Evolutionary conservation across 1,140 invertebrate species (phyloP), one percentile per base, ranked within the genome.

Genomic region (Armadillidium nasatum): DNA sequence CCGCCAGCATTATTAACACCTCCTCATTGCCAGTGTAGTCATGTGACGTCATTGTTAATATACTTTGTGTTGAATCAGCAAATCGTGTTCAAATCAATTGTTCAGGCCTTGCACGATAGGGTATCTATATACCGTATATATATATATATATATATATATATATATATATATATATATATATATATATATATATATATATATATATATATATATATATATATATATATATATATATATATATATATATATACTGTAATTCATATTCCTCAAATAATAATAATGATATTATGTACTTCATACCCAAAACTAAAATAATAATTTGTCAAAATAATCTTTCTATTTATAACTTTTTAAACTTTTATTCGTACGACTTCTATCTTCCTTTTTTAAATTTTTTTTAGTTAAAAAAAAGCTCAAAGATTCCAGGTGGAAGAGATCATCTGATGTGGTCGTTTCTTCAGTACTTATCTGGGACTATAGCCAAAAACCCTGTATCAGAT

Each of bases 391-490:
- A n/a, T n/a, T n/a, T 75, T 75, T 76, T 82, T 43, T 76, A 92
- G 90, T 85, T 96, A 10, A 89, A 91, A 19, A 13, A 13, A 44
- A 90, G 90, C 9, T 87, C 90, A 81, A 93, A 94, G 83, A 88
- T 95, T 82, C 89, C 91, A 71, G 94, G 94, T 85, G 95, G 95
- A 0, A 86, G 96, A 71, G 95, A 98, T 86, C 94, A 97, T 82
- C 85, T 98, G 0, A 98, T 98, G 95, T 98, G 96, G 33, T 92
- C 96, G 6, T 85, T 98, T n/a, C 84, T 98, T 9, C 96, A 98
- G 85, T 98, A 96, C 83, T 96, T 98, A 78, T 97, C 95, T 3
- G 95, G 95, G 69, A 96, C 94, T 83, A 98, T 98, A 83, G 94
- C 97, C 33, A 91, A 95, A 80, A 97, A 97, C 87, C 92, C 94